Conservation (phyloP, 2,797 vertebrate species). For the Nannoperca australis region DNA sequence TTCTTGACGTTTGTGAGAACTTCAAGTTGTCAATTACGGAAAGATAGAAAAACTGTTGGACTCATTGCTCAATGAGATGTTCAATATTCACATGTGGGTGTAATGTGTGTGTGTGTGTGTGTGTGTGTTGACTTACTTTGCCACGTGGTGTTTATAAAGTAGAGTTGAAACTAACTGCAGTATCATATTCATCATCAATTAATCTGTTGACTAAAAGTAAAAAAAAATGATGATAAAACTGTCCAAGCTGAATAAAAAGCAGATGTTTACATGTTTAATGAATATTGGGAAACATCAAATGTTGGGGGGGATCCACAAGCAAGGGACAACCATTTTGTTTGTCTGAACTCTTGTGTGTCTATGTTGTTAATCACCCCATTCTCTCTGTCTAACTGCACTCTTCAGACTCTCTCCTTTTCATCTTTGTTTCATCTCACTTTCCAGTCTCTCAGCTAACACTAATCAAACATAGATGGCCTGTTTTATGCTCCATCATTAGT, state of each 20-base stretch:
- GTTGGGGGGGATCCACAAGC: not conserved
- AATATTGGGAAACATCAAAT: constrained; percentile 21
- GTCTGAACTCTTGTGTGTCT: constrained; percentile 26
- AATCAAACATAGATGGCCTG: constrained; percentile 63
- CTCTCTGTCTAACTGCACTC: constrained; percentile 43
- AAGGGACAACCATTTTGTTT: constrained; percentile 21
- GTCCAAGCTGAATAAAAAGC: constrained; percentile 8
- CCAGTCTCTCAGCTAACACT: constrained; percentile 45
- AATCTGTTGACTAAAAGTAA: not conserved
- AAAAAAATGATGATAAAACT: not conserved
- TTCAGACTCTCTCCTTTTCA: constrained; percentile 55
- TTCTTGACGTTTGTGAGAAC: not conserved
- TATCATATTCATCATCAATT: not conserved
- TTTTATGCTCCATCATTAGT: constrained; percentile 63
- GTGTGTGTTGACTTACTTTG: not conserved
- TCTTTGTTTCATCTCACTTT: constrained; percentile 64
- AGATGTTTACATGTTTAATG: constrained; percentile 33
- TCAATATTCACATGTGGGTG: not conserved
- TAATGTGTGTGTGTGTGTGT: not conserved
- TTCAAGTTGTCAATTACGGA: not conserved
- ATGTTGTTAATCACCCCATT: constrained; percentile 35
- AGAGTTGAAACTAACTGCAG: not conserved
- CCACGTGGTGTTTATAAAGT: not conserved
- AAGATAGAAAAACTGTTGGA: not conserved
- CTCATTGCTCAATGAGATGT: not conserved